Base-by-base conservation (phyloP, 2,797 vertebrate species). In the Myripristis jacobus region DNA sequence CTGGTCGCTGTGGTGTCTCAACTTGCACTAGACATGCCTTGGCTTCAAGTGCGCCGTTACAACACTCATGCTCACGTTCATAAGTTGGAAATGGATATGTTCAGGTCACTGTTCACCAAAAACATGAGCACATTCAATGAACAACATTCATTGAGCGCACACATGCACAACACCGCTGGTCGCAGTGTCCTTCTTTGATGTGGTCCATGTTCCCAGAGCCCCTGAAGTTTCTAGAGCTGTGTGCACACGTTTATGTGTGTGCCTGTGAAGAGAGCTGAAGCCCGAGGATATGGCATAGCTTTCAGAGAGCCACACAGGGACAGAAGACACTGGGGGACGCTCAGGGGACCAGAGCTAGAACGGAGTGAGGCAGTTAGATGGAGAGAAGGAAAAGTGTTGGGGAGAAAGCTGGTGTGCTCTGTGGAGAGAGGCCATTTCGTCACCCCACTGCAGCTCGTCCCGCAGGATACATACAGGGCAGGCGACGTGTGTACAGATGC, bases 241-340 rank as follows among this genome's bases (percentile, higher is more conserved):
- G 58, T 12, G 27, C 57, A 2, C 64, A 54, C 69, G 21, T 52
- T 65, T 70, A 76, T 71, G 70, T 71, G 54, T 72, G 76, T 4
- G 50, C 52, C 70, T 63, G 70, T 44, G 69, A 77, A 71, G 82
- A 25, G 65, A 56, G 80, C 24, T 2, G 67, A 56, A 69, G 83
- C 85, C 79, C 19, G 50, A 78, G 83, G 85, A 79, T 68, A 75
- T 38, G 63, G 65, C 73, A 24, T 53, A 24, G 69, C 63, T 84
- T 72, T 84, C 69, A 83, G 61, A 63, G 61, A 16, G 64, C 66
- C 24, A n/a, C 16, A 1, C 57, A 48, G 64, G 65, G n/a, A 54
- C 38, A 43, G 48, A 36, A 53, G 54, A 68, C 82, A 68, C 62
- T 51, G 29, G 66, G 66, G 59, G 74, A 80, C 58, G 8, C 54